These are phyloP conservation scores for Leuciscus idus DNA, from an alignment of 2,113 vertebrate genomes.

Conservation along the genomic window DNA sequence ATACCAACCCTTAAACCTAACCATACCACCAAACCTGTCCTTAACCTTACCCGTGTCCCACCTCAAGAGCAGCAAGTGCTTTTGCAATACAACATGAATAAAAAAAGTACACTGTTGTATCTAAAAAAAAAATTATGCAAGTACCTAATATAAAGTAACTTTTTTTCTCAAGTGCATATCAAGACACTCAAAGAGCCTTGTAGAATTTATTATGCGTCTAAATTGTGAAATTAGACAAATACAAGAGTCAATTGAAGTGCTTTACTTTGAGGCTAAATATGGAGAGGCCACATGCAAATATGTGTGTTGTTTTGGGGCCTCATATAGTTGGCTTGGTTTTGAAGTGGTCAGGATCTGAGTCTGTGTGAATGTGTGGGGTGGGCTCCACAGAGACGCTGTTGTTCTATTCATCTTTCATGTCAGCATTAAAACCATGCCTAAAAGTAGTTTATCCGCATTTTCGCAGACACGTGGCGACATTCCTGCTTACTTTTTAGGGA, in stretches of 20 bases:
- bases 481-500: slow-evolving; percentile 25
- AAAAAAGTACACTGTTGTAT: too few species aligned
- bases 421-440: slow-evolving; percentile 53
- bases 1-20: too few species aligned
- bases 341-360: slow-evolving; percentile 59
- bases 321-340: slow-evolving; percentile 59
- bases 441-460: slow-evolving; percentile 42
- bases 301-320: slow-evolving; percentile 57
- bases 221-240: slow-evolving; percentile 9
- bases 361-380: slow-evolving; percentile 51
- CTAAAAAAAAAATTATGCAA: too few species aligned
- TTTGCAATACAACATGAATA: too few species aligned
- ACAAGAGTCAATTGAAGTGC: slow-evolving; percentile 15
- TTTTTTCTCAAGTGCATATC: background rate
- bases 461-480: slow-evolving; percentile 17
- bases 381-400: slow-evolving; percentile 45
- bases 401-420: slow-evolving; percentile 56
- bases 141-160: too few species aligned
- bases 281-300: slow-evolving; percentile 57
- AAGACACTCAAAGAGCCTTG: background rate
- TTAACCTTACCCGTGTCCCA: too few species aligned
- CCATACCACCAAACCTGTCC: too few species aligned
- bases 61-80: too few species aligned
- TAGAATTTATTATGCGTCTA: background rate
- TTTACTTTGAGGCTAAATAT: slow-evolving; percentile 50